A percentile compares a stretch with the other conserved stretches of the same genome.
Conservation (phyloP, 2,113 vertebrate genomes). For the Nerophis lumbriciformis region DNA sequence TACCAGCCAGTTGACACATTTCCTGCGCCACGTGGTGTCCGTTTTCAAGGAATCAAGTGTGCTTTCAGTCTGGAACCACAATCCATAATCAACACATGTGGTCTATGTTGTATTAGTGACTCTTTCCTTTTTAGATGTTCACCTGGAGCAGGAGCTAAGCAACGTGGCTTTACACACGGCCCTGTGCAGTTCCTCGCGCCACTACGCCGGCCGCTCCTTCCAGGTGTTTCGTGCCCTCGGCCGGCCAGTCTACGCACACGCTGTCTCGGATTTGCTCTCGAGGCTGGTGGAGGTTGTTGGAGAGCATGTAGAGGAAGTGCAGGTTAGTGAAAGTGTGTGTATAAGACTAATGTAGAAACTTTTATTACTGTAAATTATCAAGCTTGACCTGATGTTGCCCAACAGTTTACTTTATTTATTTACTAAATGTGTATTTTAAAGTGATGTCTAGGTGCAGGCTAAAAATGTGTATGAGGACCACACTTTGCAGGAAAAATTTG, state of each 20-base stretch:
- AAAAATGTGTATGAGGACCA: too few species aligned
- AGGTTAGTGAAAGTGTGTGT: constrained; percentile 54
- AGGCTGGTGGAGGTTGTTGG: constrained; percentile 89
- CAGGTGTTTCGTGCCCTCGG: constrained; percentile 92
- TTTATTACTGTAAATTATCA: too few species aligned
- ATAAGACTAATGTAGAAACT: neutral
- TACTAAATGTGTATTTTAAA: too few species aligned
- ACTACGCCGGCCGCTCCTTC: constrained; percentile 94
- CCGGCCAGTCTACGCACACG: constrained; percentile 86
- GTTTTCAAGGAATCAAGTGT: constrained; percentile 97
- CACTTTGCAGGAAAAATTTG: too few species aligned
- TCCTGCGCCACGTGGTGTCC: constrained; percentile 89
- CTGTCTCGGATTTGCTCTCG: constrained; percentile 87
- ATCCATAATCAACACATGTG: neutral
- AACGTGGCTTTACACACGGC: constrained; percentile 91
- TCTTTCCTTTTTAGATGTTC: constrained; percentile 73
- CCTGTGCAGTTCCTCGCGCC: constrained; percentile 91
- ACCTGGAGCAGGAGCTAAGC: constrained; percentile 91
- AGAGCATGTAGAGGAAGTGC: constrained; percentile 89
- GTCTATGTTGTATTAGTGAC: neutral
- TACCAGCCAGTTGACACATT: constrained; percentile 88
- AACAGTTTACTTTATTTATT: too few species aligned
- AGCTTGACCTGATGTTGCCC: too few species aligned
- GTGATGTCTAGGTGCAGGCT: too few species aligned
- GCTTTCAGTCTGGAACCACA: neutral